These are phyloP conservation scores for Dryobates pubescens DNA, from an alignment of 2,797 vertebrate genomes.

Conservation along the genomic window DNA sequence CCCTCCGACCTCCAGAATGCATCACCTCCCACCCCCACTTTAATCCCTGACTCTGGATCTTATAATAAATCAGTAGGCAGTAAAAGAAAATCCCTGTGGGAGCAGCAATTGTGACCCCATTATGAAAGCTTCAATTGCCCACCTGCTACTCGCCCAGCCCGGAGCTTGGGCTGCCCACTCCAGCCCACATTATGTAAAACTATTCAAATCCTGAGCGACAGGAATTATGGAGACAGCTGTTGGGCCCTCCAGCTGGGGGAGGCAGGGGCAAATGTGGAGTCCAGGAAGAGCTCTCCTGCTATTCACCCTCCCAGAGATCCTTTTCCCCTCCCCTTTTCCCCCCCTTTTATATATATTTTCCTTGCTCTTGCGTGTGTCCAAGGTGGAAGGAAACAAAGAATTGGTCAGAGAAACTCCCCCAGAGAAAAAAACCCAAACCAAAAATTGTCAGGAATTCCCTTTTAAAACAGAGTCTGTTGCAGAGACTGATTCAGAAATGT, in stretches of 20 bases:
- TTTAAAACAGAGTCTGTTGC: not conserved
- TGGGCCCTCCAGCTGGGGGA: conserved; percentile 1
- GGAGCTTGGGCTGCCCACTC: conserved; percentile 47
- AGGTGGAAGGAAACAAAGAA: conserved; percentile 38
- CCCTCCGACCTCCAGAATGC: not conserved
- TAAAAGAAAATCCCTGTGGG: conserved; percentile 65
- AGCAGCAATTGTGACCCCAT: conserved; percentile 32
- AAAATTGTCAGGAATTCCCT: not conserved
- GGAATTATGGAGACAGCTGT: conserved; percentile 76
- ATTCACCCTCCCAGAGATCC: conserved; percentile 27
- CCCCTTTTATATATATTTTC: not conserved
- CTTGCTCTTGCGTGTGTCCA: not conserved
- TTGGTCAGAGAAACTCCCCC: not conserved
- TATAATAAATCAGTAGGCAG: conserved; percentile 55
- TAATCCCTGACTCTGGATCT: conserved; percentile 35
- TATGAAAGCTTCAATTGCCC: conserved; percentile 59
- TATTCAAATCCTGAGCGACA: conserved; percentile 75
- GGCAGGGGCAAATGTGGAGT: not conserved
- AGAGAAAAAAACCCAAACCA: not conserved
- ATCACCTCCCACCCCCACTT: not conserved
- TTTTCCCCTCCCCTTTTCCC: not conserved
- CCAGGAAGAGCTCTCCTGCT: not conserved
- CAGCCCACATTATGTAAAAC: conserved; percentile 68
- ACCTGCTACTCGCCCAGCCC: conserved; percentile 73
- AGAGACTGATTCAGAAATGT: not conserved